Evolutionary conservation across 2,797 vertebrate species (phyloP).

Genomic region (Pangasius mekongensis): DNA sequence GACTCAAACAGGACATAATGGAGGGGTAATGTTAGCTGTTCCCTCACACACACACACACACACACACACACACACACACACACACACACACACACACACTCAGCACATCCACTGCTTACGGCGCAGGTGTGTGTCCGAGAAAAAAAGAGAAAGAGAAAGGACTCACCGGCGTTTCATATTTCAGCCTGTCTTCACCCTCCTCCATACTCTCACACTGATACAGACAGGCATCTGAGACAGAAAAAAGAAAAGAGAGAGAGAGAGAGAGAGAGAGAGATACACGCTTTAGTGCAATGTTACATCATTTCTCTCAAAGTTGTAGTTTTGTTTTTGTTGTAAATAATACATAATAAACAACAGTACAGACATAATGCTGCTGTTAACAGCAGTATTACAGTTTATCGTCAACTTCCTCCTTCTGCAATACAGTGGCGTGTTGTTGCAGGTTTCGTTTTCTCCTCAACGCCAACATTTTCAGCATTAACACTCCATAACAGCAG

Average conservation of each 20-base stretch:
- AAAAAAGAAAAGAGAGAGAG: slow-evolving; percentile 13
- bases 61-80: neutral
- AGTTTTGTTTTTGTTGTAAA: fast-evolving
- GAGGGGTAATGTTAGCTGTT: neutral
- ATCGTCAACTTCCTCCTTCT: too few species aligned
- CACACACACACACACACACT: neutral
- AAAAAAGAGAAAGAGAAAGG: slow-evolving; percentile 4
- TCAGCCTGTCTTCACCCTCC: slow-evolving; percentile 74
- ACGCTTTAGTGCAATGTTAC: neutral
- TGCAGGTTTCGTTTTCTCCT: too few species aligned
- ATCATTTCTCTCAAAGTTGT: neutral
- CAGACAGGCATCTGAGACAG: slow-evolving; percentile 77
- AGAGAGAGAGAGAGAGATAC: slow-evolving; percentile 20
- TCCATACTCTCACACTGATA: slow-evolving; percentile 81
- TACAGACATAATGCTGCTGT: neutral
- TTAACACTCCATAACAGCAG: too few species aligned
- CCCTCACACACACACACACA: too few species aligned
- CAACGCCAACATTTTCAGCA: too few species aligned
- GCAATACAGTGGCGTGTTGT: too few species aligned
- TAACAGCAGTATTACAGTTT: too few species aligned
- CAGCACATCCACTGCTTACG: neutral
- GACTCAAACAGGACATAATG: neutral
- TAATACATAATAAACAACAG: neutral
- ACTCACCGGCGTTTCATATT: slow-evolving; percentile 70
- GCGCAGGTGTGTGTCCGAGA: neutral